Evolutionary conservation across 2,113 vertebrate species (phyloP).

Genomic region (Motacilla alba): DNA sequence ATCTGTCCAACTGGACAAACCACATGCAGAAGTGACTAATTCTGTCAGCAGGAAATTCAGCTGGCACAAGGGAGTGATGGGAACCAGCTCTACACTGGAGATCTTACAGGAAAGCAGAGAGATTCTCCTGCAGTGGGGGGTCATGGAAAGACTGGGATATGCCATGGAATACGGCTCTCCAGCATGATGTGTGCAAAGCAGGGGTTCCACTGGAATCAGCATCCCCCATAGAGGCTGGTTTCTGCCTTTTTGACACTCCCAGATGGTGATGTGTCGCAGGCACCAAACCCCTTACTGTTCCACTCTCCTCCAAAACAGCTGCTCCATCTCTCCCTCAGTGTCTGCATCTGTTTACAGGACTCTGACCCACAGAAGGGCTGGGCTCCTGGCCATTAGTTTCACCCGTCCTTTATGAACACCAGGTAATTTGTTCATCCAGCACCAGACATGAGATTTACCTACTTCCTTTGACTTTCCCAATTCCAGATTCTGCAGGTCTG

Average conservation of each 20-base stretch:
- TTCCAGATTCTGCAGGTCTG: not conserved
- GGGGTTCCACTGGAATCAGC: not conserved
- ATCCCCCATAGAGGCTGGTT: not conserved
- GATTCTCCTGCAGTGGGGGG: not conserved
- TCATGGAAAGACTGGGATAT: not conserved
- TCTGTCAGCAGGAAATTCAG: not conserved
- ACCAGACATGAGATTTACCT: not conserved
- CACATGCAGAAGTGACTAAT: constrained; percentile 42
- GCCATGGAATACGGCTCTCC: rapidly evolving
- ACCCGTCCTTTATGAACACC: not conserved
- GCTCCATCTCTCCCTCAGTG: not conserved
- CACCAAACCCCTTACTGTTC: not conserved
- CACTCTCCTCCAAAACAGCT: not conserved
- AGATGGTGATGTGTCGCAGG: not conserved
- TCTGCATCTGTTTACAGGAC: not conserved
- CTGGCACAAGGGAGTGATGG: not conserved
- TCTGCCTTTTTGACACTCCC: not conserved
- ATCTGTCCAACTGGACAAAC: constrained; percentile 33
- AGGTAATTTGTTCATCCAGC: not conserved
- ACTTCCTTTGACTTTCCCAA: not conserved
- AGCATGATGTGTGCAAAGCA: not conserved
- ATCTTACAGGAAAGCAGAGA: not conserved
- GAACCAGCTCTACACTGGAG: not conserved
- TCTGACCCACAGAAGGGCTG: not conserved
- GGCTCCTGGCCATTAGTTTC: not conserved